Base-by-base conservation (phyloP, 2,888 invertebrate species). In the Diloba caeruleocephala region DNA sequence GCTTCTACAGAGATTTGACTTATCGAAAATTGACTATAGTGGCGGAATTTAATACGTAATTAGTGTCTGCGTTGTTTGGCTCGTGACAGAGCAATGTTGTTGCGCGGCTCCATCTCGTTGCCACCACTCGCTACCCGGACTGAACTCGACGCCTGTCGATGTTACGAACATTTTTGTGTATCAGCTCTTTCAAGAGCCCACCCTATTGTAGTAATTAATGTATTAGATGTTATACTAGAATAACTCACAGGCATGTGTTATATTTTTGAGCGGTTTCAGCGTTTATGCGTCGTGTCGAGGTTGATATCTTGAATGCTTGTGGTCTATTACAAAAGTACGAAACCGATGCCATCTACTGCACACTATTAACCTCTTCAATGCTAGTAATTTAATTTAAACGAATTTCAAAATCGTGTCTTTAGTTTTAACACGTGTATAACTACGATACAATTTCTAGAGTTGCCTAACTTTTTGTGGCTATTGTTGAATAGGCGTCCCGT, bases 211-310 rank as follows among this genome's bases (percentile, higher is more conserved):
- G 45, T 62, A 55, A 37, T 62, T 66, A 62, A 55, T 34, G 25
- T 51, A 45, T 51, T 65, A 49, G 65, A 64, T 60, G 45, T 49
- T 69, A 53, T 45, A 43, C 45, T 54, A 65, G 45, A 59, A 39
- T 53, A 46, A 61, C 42, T 46, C 58, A 50, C 49, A 43, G 14
- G 37, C 14, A 63, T 62, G 62, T 39, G 58, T 53, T 53, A 50
- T 63, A 70, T 63, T 67, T 70, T 66, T 59, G 59, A 51, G 63
- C 55, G 53, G 59, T 59, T 44, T 52, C 43, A 62, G 63, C 68
- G 48, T 68, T 66, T 62, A 55, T 63, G 36, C 48, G 51, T 59
- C 49, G 59, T 67, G 67, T 55, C 51, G 63, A 54, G 51, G 63
- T 56, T 51, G 14, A 59, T 50, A 63, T 66, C 63, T 59, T 38